Base-by-base conservation (phyloP, 2,797 vertebrate genomes). In the Enteromius viviparus region DNA sequence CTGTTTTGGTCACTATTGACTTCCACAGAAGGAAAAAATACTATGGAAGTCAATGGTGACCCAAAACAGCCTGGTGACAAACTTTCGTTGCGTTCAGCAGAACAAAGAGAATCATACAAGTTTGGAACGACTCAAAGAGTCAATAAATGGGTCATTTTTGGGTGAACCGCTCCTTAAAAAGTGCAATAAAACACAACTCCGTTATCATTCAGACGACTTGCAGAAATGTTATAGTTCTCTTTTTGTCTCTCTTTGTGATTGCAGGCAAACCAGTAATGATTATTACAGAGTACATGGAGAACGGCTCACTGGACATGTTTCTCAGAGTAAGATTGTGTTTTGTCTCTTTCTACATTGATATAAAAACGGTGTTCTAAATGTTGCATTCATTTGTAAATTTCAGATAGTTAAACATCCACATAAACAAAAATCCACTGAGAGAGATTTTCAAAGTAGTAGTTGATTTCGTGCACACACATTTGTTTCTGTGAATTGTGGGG, bases 271-370 rank as follows among this genome's bases (percentile, higher is more conserved):
- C 98, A 7, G 97, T 99, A 91, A 99, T 99, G 98, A 99, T 99
- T 94, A 98, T 99, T 93, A 99, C 98, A 0, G 98, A 99, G 91
- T 99, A 98, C 95, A 99, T 99, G 98, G 98, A 99, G 89, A 99
- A 99, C 32, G 97, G 98, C 82, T 99, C 98, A 26, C 94, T 99
- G 96, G 98, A 99, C 92, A 96, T 97, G 78, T 99, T 99, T 94
- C 96, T 99, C 90, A 95, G 98, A 96, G 98, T 99, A 95, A 87
- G 98, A 97, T 90, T 87, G 29, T 55, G 1, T 29, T 12, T 79
- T 42, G 58, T 62, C 12, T 42, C 1, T 32, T 47, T 64, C 23
- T 45, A 8, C 3, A 3, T 32, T 69, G 3, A 51, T 37, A 84
- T 45, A 17, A 53, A 23, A 19, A 6, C 42, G 58, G 40, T 68